Evolutionary conservation across 2,113 vertebrate species (phyloP).

Genomic region (Grus americana): DNA sequence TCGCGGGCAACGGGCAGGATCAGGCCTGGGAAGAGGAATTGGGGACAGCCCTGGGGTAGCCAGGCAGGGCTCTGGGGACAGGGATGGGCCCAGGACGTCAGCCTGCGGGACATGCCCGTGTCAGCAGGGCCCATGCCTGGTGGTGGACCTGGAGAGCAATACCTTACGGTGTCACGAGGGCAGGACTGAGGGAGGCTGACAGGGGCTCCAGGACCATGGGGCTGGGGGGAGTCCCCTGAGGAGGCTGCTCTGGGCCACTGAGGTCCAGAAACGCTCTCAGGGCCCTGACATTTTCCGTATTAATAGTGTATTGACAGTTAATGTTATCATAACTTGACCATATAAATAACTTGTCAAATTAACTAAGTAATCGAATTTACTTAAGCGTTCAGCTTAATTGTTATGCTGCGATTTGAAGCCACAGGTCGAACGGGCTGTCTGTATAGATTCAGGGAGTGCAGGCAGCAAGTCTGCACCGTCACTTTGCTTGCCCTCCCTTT

Average conservation of each 20-base stretch:
- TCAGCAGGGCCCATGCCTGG: not conserved
- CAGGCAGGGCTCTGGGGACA: not conserved
- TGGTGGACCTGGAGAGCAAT: not conserved
- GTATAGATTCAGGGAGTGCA: not conserved
- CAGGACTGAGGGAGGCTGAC: not conserved
- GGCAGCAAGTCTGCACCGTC: not conserved
- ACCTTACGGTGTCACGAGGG: fast-evolving
- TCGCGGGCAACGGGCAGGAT: fast-evolving
- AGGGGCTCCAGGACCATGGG: not conserved
- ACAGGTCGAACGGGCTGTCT: fast-evolving
- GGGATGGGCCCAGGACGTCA: fast-evolving
- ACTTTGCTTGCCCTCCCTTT: not conserved
- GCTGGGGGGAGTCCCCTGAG: too few species aligned
- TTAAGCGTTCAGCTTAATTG: not conserved
- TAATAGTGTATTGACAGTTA: not conserved
- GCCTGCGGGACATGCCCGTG: not conserved
- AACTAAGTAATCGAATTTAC: not conserved
- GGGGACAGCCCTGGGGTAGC: not conserved
- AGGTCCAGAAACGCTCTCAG: not conserved
- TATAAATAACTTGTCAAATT: not conserved
- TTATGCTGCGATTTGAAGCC: fast-evolving
- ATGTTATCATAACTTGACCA: not conserved
- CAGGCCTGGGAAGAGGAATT: too few species aligned
- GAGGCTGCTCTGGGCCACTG: not conserved
- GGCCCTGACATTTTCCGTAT: not conserved